Conservation (phyloP, 2,797 vertebrate species). For the Thalassophryne amazonica region DNA sequence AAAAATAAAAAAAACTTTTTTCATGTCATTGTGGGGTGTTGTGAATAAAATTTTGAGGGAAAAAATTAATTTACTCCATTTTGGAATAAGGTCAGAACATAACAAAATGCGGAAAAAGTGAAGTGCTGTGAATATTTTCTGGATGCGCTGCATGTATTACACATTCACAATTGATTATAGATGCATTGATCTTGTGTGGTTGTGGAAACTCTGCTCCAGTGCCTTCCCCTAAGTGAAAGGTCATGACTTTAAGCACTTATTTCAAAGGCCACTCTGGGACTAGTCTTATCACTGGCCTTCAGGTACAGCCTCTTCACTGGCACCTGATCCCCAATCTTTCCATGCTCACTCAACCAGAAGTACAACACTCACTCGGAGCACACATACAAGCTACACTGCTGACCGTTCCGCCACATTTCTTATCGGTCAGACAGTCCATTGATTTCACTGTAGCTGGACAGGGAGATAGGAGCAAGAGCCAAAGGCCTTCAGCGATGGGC, state of each 20-base stretch:
- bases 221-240: conserved; percentile 14
- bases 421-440: conserved; percentile 46
- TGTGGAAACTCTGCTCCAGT: neutral
- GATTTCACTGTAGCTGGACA: conserved; percentile 38
- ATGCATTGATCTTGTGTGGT: conserved; percentile 33
- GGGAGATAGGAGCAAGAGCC: conserved; percentile 35
- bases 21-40: too few relatives aligned
- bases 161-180: conserved; percentile 36
- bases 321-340: conserved; percentile 26
- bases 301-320: conserved; percentile 14
- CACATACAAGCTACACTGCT: conserved; percentile 22
- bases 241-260: conserved; percentile 31
- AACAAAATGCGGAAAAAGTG: too few relatives aligned
- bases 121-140: too few relatives aligned
- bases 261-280: conserved; percentile 11
- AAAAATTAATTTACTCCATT: too few relatives aligned
- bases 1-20: too few relatives aligned
- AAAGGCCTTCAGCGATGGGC: neutral
- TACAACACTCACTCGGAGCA: conserved; percentile 5
- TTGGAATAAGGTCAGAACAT: too few relatives aligned
- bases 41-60: too few relatives aligned
- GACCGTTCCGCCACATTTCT: conserved; percentile 39
- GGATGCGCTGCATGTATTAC: conserved; percentile 10
- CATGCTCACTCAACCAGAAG: conserved; percentile 5
- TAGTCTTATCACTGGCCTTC: conserved; percentile 48